Base-by-base conservation (phyloP, 2,113 vertebrate genomes). In the Bungarus multicinctus region DNA sequence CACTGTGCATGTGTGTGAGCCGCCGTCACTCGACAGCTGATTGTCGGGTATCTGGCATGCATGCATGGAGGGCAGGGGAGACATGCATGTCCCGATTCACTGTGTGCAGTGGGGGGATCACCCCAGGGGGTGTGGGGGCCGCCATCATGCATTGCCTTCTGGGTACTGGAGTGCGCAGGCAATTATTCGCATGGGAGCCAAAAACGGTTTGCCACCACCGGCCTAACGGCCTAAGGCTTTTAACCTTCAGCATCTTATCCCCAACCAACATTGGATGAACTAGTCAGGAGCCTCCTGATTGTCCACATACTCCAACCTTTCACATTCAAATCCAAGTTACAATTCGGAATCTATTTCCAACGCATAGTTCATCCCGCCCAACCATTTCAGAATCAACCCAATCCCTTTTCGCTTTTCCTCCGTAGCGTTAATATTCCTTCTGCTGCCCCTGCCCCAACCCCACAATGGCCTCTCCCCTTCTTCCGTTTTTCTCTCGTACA, bases 341-440 rank as follows among this genome's bases (percentile, higher is more conserved):
- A 85, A 92, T 89, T 52, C 39, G 55, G 90, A 39, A 57, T 2
- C n/a, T 25, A 47, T 89, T 92, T 92, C 95, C 94, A 23, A 95
- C 93, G 89, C 94, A 91, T 95, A 94, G 94, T 96, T 96, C 92
- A 95, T 95, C 7, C 91, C n/a, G 89, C 60, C 93, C 89, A 11
- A 94, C 94, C 1, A 91, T 94, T 95, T 94, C 85, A 34, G 94
- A 52, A 53, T 91, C 91, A 88, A 94, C 87, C 91, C 94, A 96
- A 96, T 94, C 95, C 5, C 91, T 96, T 96, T 27, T 96, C 92
- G 93, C 11, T 87, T 95, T 89, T 94, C 95, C 27, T 93, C 81
- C 88, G 95, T 91, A 93, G 94, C 95, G 91, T 96, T 95, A 95
- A 95, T 93, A 94, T 54, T 91, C 94, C 94, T 55, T 94, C 64